Conservation (phyloP, 2,888 invertebrate genomes). For the Hypolimnas misippus region DNA sequence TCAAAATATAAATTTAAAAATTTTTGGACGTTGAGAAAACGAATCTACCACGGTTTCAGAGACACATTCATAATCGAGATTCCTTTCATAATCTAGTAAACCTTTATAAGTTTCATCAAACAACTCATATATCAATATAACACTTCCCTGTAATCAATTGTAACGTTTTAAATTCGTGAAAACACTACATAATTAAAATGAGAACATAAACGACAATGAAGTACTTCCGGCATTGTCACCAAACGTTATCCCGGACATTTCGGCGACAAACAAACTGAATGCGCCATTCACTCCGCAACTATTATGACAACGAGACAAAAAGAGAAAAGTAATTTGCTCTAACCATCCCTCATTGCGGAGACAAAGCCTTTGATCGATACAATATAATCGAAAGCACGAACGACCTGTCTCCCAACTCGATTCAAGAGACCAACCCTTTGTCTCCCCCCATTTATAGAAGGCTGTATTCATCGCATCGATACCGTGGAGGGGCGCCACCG, state of each 20-base stretch:
- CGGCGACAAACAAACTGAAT: conserved; percentile 10
- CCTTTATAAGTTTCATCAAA: no score
- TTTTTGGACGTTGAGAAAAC: no score
- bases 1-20: no score
- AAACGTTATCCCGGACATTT: conserved; percentile 13
- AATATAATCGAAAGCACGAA: conserved; percentile 80
- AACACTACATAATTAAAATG: neutral
- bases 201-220: conserved; percentile 13
- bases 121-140: no score
- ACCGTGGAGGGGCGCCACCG: conserved; percentile 82
- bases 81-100: no score
- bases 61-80: no score
- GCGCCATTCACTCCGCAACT: conserved; percentile 37
- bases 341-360: conserved; percentile 77
- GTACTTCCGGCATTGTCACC: neutral
- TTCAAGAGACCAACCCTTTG: conserved; percentile 84
- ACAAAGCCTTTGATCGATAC: conserved; percentile 81
- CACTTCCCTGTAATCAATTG: no score
- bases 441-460: conserved; percentile 80
- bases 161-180: neutral
- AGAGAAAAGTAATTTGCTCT: conserved; percentile 82
- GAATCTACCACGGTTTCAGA: no score
- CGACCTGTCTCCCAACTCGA: conserved; percentile 80
- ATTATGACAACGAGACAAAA: conserved; percentile 59
- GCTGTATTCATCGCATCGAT: conserved; percentile 71